Evolutionary conservation across 2,113 vertebrate genomes (phyloP), one percentile per base, ranked within the genome.

Genomic region (Irena cyanogastra): DNA sequence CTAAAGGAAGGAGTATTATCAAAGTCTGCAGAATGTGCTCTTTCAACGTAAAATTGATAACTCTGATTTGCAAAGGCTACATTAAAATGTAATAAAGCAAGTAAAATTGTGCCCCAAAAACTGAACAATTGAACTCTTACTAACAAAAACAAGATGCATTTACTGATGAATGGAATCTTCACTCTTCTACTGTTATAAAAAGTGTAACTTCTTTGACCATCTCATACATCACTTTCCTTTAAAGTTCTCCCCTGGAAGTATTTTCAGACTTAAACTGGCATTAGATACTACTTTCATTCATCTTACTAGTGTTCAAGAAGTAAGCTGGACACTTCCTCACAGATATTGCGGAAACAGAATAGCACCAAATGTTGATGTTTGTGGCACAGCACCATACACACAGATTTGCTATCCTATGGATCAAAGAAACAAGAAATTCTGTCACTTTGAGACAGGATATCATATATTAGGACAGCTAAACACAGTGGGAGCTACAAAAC

Each of bases 11-110:
- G n/a, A 59, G 80, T 80, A 78, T 50, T 94, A 96, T 96, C 95
- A 95, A 65, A 95, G 41, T 28, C 88, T 96, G 68, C 64, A 95
- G 86, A 96, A 97, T 45, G 59, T 81, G 53, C 60, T 65, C 63
- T 81, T 94, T 93, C 94, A 90, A 96, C 97, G 94, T 89, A 82
- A 87, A 96, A 78, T 31, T 61, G 69, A 6, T 83, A 95, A 93
- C 44, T 74, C 87, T 94, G 85, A 91, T 72, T 94, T 94, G 66
- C 50, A 89, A 91, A 88, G n/a, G 8, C 33, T 87, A 85, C 65
- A 92, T 72, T 83, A 65, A 92, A 93, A 96, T 77, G 35, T 45
- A 95, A 91, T 19, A 80, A 49, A 90, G 77, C 41, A 76, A 35
- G 50, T 74, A 44, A 94, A 95, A 86, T 3, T 78, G 30, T 77